Percentiles rank a stretch among this genome's conserved stretches.
Evolutionary conservation across 2,797 vertebrate species (phyloP).

Genomic region (Tapera naevia): DNA sequence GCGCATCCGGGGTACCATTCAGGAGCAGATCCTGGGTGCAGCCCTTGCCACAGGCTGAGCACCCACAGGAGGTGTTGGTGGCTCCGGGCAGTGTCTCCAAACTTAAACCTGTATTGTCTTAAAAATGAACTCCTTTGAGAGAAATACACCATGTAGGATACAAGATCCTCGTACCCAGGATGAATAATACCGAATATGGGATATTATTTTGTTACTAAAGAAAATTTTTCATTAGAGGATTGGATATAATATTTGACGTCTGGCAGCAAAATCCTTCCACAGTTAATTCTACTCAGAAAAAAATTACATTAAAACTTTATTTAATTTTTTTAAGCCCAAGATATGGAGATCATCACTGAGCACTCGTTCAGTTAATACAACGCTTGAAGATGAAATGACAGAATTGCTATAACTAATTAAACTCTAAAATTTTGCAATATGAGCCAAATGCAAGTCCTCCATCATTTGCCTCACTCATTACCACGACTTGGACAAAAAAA

Average conservation of each 20-base stretch:
- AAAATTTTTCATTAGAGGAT: neutral
- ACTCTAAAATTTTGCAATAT: neutral
- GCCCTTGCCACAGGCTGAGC: neutral
- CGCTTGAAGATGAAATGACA: neutral
- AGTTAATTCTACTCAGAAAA: neutral
- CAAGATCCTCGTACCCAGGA: neutral
- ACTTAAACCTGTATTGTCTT: neutral
- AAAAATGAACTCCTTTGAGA: neutral
- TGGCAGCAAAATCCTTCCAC: neutral
- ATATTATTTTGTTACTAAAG: neutral
- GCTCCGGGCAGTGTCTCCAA: neutral
- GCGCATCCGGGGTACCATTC: neutral
- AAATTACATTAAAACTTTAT: neutral
- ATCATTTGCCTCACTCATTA: neutral
- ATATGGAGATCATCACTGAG: neutral
- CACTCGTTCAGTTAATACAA: neutral
- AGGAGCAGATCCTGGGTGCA: neutral
- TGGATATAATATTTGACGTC: neutral
- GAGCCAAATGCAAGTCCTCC: neutral
- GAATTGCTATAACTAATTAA: neutral
- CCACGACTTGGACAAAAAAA: neutral
- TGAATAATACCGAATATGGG: neutral
- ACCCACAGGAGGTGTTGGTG: neutral
- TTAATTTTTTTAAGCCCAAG: constrained; percentile 7
- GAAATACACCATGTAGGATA: neutral